Base-by-base conservation (phyloP, 1,140 invertebrate species). In the Anthonomus grandis region DNA sequence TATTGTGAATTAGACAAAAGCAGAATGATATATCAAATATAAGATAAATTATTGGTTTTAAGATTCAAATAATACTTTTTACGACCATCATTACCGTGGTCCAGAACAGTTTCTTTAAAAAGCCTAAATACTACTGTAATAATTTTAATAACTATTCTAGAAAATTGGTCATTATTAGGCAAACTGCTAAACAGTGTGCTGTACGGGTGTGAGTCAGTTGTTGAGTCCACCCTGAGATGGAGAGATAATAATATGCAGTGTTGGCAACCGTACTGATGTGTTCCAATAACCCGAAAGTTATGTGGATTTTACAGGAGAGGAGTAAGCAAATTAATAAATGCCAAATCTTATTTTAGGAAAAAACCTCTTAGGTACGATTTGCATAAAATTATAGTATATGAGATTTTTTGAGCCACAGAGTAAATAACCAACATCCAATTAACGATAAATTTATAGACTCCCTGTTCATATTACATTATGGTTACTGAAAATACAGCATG, bases 281-380 rank as follows among this genome's bases (percentile, higher is more conserved):
- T 60, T 60, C 58, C 52, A 60, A 60, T 60, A 55, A 60, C 58
- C 50, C 52, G 51, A 60, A 42, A 55, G 58, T 45, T 60, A 60
- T 60, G 58, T 44, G 15, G 41, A 36, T 17, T 23, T 18, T 2
- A 21, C 42, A 47, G 53, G 27, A 18, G 27, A 18, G 51, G 51
- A 41, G n/a, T 34, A 17, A 15, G 36, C 13, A 24, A 23, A 1
- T 3, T n/a, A 6, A 46, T 23, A 19, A n/a, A 5, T 17, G 12
- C 12, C 21, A 12, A 15, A 2, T 34, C 13, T 34, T 34, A 10
- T 34, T 10, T 12, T 34, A 34, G 10, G 10, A 12, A 10, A 10
- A 34, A 10, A 13, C 13, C n/a, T 13, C n/a, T 41, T 8, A 41
- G 10, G 12, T 17, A 41, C 38, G n/a, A 17, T 12, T 10, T 17